phyloP scores from a whole-genome alignment of 2,888 invertebrate genomes.

The Hecatera dysodea region DNA sequence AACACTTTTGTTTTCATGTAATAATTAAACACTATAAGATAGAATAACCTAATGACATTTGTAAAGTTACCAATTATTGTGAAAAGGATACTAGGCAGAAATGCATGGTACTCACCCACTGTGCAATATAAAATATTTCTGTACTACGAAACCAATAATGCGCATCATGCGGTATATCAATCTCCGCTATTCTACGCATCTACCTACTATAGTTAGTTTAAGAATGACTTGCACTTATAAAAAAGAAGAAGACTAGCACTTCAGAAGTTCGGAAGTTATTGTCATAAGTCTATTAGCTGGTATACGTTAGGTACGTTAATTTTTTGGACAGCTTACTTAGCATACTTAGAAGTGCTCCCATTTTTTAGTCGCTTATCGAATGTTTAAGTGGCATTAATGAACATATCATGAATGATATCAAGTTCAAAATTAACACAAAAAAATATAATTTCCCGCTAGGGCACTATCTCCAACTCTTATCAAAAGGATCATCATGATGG shows the following conservation, averaged over 20 bases:
- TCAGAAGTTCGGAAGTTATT: background rate
- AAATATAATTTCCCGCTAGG: too few relatives aligned
- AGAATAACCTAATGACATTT: background rate
- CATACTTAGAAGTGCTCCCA: too few relatives aligned
- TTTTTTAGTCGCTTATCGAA: too few relatives aligned
- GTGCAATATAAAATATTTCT: too few relatives aligned
- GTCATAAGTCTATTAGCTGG: background rate
- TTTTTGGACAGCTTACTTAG: too few relatives aligned
- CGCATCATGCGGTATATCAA: too few relatives aligned
- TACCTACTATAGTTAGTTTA: background rate
- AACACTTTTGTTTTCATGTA: slow-evolving; percentile 3
- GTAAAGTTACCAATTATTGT: background rate
- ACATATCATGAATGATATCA: too few relatives aligned
- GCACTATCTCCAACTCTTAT: too few relatives aligned
- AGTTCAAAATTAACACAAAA: too few relatives aligned
- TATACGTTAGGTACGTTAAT: too few relatives aligned
- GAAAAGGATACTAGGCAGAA: background rate
- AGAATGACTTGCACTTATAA: background rate
- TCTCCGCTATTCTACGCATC: background rate
- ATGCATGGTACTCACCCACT: background rate
- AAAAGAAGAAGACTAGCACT: background rate
- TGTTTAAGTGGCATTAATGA: too few relatives aligned
- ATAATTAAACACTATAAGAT: background rate
- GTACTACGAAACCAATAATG: slow-evolving; percentile 7
- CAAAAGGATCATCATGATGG: too few relatives aligned